Base-by-base conservation (phyloP, 2,797 vertebrate species). In the Benthosema pterotum region DNA sequence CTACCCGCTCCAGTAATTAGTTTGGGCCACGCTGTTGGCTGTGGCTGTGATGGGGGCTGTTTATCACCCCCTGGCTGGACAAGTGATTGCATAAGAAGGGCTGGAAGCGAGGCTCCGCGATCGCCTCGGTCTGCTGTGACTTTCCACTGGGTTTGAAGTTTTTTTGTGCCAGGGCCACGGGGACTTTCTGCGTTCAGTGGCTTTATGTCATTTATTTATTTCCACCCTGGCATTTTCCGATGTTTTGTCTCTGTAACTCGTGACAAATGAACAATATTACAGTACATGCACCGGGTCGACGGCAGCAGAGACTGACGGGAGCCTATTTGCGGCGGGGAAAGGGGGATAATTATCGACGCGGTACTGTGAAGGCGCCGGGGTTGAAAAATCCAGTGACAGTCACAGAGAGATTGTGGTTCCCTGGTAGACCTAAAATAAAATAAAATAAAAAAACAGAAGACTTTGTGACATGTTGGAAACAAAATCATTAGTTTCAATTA, bases 1-100 rank as follows among this genome's bases (percentile, higher is more conserved):
- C 72, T 69, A 68, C 84, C 83, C 86, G 83, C 73, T 79, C 38
- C 62, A 9, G 83, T 89, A 89, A 90, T 90, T 90, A 89, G 81
- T 83, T 75, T 84, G 72, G 84, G 78, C 76, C 63, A n/a, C n/a
- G 72, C 66, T 65, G 68, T 83, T 80, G 69, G 79, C 84, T 64
- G 70, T 75, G 80, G 67, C 59, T 72, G 67, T 63, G 79, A 82
- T 83, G 67, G 76, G 83, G 71, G 79, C 72, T 19, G 78, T 89
- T 87, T 78, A 86, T 91, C 86, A 88, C 83, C 75, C 75, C 42
- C 7, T 63, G 83, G 85, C 7, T 63, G 83, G 85, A 89, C 86
- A 86, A 87, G 32, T 77, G 80, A 77, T 71, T 83, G 81, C 77
- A 71, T 64, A 46, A 67, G 66, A 83, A 67, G 72, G 75, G 85